Evolutionary conservation across 2,888 invertebrate species (phyloP).

Genomic region (Macrostomum cliftonense): DNA sequence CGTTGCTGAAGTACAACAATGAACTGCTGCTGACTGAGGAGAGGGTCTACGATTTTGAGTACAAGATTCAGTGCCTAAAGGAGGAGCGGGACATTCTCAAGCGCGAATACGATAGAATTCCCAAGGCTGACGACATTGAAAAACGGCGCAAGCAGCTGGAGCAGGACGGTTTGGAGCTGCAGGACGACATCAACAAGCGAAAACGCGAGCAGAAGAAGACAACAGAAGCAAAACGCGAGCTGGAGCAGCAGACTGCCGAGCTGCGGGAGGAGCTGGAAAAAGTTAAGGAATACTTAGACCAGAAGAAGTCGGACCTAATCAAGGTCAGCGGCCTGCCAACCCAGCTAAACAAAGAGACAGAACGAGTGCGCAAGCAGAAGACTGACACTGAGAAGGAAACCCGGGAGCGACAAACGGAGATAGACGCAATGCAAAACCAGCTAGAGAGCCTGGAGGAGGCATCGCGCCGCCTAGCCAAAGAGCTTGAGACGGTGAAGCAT

Average conservation of each 20-base stretch:
- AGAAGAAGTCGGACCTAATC: slow-evolving; percentile 3
- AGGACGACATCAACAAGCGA: slow-evolving; percentile 29
- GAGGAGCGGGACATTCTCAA: slow-evolving; percentile 33
- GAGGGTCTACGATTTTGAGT: slow-evolving; percentile 32
- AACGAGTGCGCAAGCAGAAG: slow-evolving; percentile 8
- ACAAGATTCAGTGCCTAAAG: slow-evolving; percentile 32
- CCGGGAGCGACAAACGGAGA: slow-evolving; percentile 22
- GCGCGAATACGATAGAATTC: slow-evolving; percentile 31
- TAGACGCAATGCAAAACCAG: slow-evolving; percentile 21
- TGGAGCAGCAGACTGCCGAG: slow-evolving; percentile 22
- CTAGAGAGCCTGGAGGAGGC: slow-evolving; percentile 6
- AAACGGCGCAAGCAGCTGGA: slow-evolving; percentile 34
- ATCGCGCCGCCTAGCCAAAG: background rate
- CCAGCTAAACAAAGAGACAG: background rate
- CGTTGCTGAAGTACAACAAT: slow-evolving; percentile 31
- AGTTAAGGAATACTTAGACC: background rate
- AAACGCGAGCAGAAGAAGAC: slow-evolving; percentile 29
- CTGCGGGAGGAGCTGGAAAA: slow-evolving; percentile 18
- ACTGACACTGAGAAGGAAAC: slow-evolving; percentile 21
- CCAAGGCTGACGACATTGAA: slow-evolving; percentile 35
- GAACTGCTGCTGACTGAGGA: slow-evolving; percentile 30
- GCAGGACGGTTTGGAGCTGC: slow-evolving; percentile 26
- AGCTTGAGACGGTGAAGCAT: background rate
- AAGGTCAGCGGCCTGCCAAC: no score
- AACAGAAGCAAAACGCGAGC: slow-evolving; percentile 27